A percentile compares a stretch with the other conserved stretches of the same genome.
Conservation (phyloP, 64 coral and sea anemone genomes). For the Orbicella faveolata region DNA sequence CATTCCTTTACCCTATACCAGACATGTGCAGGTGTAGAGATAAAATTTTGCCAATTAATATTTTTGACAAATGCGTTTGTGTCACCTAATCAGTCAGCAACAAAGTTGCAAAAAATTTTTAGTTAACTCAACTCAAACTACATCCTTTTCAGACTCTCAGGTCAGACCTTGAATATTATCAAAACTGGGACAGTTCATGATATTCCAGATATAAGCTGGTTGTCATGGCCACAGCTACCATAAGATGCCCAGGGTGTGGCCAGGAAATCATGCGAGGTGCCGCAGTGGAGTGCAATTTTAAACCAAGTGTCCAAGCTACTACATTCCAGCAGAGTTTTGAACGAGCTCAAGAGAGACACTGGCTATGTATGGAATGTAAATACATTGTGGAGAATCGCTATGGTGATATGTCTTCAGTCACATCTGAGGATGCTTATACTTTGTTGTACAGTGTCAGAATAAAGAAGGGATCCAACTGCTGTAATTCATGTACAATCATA, state of each 20-base stretch:
- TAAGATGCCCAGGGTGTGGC: slow-evolving; percentile 85
- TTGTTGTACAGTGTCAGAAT: slow-evolving; percentile 78
- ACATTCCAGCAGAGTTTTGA: slow-evolving; percentile 63
- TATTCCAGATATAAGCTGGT: neutral
- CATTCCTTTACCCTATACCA: too few species aligned
- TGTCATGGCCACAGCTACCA: slow-evolving; percentile 38
- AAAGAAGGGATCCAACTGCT: slow-evolving; percentile 40
- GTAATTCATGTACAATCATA: slow-evolving; percentile 34
- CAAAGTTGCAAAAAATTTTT: too few species aligned
- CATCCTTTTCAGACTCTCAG: too few species aligned
- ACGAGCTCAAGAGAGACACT: slow-evolving; percentile 56
- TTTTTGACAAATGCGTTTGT: too few species aligned
- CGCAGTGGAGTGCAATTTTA: slow-evolving; percentile 82
- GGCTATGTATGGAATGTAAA: slow-evolving; percentile 94
- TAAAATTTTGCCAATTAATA: too few species aligned
- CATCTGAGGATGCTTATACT: slow-evolving; percentile 87
- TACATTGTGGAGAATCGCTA: slow-evolving; percentile 95
- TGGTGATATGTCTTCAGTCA: slow-evolving; percentile 70
- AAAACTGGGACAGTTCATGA: neutral
- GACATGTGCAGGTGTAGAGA: too few species aligned
- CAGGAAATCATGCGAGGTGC: slow-evolving; percentile 86
- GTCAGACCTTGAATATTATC: neutral
- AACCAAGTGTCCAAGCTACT: slow-evolving; percentile 39
- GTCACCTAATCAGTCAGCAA: too few species aligned
- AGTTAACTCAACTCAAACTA: too few species aligned